These are phyloP conservation scores for Oncorhynchus tshawytscha DNA, from an alignment of 2,113 vertebrate genomes.

Conservation along the genomic window DNA sequence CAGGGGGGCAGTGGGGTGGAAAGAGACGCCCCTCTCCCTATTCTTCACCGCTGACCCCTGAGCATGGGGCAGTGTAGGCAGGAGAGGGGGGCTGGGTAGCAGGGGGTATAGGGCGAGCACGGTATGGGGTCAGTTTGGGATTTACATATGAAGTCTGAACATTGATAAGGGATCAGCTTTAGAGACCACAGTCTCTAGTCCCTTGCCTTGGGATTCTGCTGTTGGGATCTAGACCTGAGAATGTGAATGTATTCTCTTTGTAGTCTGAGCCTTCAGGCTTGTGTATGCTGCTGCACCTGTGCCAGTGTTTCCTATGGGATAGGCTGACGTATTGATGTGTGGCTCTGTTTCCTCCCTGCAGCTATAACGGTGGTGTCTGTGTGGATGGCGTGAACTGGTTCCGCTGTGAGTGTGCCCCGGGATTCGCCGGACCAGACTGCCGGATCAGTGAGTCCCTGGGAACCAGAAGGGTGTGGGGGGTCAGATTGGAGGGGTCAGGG, in stretches of 20 bases:
- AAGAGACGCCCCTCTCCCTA: conserved; percentile 33
- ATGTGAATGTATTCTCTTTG: not conserved
- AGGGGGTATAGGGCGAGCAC: conserved; percentile 19
- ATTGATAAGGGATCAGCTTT: conserved; percentile 45
- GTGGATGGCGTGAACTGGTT: conserved; percentile 96
- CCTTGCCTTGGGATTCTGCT: not conserved
- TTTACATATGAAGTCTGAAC: conserved; percentile 57
- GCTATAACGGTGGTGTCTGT: conserved; percentile 92
- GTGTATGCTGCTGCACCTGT: not conserved
- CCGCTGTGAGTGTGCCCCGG: conserved; percentile 89
- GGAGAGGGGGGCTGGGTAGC: not conserved
- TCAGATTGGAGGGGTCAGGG: conserved; percentile 43
- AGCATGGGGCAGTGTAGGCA: conserved; percentile 11
- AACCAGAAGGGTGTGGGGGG: conserved; percentile 31
- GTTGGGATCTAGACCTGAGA: not conserved
- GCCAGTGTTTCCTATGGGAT: not conserved
- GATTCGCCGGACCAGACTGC: conserved; percentile 94
- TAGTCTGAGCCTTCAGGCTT: conserved; percentile 2
- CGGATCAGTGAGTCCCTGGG: conserved; percentile 90
- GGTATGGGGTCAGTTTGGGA: conserved; percentile 51
- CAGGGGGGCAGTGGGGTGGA: conserved; percentile 26
- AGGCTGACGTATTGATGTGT: not conserved
- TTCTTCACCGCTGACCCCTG: conserved; percentile 52
- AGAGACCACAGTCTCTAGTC: conserved; percentile 3
- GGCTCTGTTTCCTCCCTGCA: conserved; percentile 57